Percentiles rank a stretch among this genome's conserved stretches.
phyloP scores from a whole-genome alignment of 1,140 invertebrate species.

The Drosophila burlai region DNA sequence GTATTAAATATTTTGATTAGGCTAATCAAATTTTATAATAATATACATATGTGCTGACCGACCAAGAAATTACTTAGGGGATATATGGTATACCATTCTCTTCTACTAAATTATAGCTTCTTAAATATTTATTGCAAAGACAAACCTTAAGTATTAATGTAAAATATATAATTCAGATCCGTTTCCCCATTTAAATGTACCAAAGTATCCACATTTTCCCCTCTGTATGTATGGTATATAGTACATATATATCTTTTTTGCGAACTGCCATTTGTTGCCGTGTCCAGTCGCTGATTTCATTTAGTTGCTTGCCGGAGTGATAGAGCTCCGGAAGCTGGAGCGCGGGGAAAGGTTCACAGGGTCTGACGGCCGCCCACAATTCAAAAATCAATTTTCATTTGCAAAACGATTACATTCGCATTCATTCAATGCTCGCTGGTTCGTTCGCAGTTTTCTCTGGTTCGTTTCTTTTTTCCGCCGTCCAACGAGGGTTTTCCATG shows the following conservation, averaged over 20 bases:
- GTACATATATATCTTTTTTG: slow-evolving; percentile 19
- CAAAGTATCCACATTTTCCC: not conserved
- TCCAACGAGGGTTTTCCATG: slow-evolving; percentile 35
- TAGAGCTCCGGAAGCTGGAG: slow-evolving; percentile 50
- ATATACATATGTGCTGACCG: too few species aligned
- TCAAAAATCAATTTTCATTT: slow-evolving; percentile 85
- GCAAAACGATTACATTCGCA: slow-evolving; percentile 83
- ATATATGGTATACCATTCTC: too few species aligned
- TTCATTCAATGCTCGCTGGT: slow-evolving; percentile 81
- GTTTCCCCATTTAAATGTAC: not conserved
- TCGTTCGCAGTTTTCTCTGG: slow-evolving; percentile 66
- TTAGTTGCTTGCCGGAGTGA: slow-evolving; percentile 71
- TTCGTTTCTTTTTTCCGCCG: slow-evolving; percentile 13
- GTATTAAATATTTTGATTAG: too few species aligned
- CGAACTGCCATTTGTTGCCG: slow-evolving; percentile 37
- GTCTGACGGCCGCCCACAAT: slow-evolving; percentile 68
- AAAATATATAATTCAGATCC: not conserved
- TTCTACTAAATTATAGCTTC: not conserved
- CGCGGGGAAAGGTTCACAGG: slow-evolving; percentile 13
- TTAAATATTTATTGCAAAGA: not conserved
- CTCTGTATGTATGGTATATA: slow-evolving; percentile 1
- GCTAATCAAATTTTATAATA: too few species aligned
- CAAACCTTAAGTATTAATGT: too few species aligned
- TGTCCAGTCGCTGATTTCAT: slow-evolving; percentile 73
- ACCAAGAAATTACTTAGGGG: too few species aligned